phyloP scores from a whole-genome alignment of 2,888 invertebrate genomes.

The Lydus trimaculatus region DNA sequence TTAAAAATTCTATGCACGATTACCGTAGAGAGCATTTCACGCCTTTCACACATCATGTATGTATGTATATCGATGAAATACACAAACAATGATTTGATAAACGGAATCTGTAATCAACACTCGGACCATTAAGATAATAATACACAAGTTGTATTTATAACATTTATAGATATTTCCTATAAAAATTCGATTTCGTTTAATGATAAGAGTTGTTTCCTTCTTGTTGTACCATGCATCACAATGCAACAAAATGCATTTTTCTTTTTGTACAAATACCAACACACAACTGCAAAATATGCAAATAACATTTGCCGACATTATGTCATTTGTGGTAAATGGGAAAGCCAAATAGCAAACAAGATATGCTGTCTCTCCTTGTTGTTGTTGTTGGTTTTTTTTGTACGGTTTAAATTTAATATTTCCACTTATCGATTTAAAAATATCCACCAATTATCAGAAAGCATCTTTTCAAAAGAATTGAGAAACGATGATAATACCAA shows the following conservation, averaged over 20 bases:
- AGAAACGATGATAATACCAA: not conserved
- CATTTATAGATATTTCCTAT: too few relatives aligned
- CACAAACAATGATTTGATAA: not conserved
- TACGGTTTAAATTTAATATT: not conserved
- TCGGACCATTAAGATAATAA: not conserved
- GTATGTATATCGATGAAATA: not conserved
- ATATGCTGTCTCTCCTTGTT: too few relatives aligned
- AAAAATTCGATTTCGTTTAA: too few relatives aligned
- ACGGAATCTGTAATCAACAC: too few relatives aligned
- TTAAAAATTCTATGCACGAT: not conserved
- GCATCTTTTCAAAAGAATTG: not conserved
- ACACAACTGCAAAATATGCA: not conserved
- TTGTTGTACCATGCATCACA: not conserved
- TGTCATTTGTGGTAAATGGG: constrained; percentile 1
- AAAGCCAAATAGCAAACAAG: not conserved
- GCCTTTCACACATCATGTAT: not conserved
- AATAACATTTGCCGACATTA: constrained; percentile 6
- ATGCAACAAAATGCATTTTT: constrained; percentile 1
- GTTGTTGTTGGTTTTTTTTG: too few relatives aligned
- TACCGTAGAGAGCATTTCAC: not conserved
- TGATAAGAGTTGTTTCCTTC: not conserved
- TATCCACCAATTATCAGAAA: not conserved
- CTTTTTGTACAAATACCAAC: not conserved
- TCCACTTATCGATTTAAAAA: not conserved
- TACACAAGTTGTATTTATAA: too few relatives aligned